Conservation (phyloP, 2,888 invertebrate species). For the Pseudococcus jackbeardsleyi region DNA sequence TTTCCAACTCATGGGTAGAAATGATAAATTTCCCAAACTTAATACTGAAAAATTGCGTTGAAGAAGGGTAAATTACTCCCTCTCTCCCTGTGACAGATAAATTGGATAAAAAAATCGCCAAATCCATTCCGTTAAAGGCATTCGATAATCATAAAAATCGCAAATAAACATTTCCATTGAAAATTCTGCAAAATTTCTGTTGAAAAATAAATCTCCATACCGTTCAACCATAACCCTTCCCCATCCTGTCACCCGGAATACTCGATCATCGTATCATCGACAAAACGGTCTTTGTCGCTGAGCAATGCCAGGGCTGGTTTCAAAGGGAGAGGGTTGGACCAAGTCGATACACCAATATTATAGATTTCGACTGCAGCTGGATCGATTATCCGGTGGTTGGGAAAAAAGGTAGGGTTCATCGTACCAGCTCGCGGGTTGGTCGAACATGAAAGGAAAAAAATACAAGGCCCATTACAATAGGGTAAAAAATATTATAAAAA, state of each 20-base stretch:
- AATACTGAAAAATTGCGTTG: no score
- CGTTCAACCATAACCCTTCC: not conserved
- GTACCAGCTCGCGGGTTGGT: slow-evolving; percentile 25
- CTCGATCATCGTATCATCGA: not conserved
- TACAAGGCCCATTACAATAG: not conserved
- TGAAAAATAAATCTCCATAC: no score
- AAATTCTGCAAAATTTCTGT: not conserved
- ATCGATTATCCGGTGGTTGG: not conserved
- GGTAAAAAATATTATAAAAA: slow-evolving; percentile 44
- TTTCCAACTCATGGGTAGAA: no score
- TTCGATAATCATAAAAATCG: no score
- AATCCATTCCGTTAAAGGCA: no score
- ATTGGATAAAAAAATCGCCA: no score
- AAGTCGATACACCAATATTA: slow-evolving; percentile 9
- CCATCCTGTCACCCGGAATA: not conserved
- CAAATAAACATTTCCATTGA: no score
- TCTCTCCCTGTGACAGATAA: no score
- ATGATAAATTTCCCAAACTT: no score
- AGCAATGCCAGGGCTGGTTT: not conserved
- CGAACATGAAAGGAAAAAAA: not conserved
- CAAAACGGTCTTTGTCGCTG: not conserved
- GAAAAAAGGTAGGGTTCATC: slow-evolving; percentile 33
- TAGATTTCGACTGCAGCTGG: slow-evolving; percentile 37
- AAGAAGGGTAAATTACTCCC: no score
- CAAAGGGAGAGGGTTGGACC: slow-evolving; percentile 32